Base-by-base conservation (phyloP, 2,888 invertebrate genomes). In the Hirtodrosophila confusa region DNA sequence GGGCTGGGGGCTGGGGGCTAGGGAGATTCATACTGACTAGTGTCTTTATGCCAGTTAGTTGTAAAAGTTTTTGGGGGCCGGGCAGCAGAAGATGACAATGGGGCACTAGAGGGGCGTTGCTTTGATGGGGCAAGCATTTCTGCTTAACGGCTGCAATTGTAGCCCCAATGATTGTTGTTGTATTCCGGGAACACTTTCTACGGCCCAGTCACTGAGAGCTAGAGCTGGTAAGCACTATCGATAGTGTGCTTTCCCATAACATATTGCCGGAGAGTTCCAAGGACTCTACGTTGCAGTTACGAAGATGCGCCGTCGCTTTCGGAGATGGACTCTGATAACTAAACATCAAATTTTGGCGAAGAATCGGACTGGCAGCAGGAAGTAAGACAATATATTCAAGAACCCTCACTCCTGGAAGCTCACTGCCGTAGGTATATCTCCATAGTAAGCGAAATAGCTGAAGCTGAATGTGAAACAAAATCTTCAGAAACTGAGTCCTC, bases 71-170 rank as follows among this genome's bases (percentile, higher is more conserved):
- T 58, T 51, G 43, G 43, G 29, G 57, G 50, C 12, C 39, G 17
- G 43, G 17, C 7, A 27, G 35, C 10, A 11, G 29, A 36, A 7
- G 17, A 53, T 43, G 56, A 57, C 35, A 77, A 80, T 86, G 78
- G 60, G 66, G 62, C 80, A 86, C 86, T 77, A 44, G 84, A 77
- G 80, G 50, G 50, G 74, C 77, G 55, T 86, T 54, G 65, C 83
- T 83, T 86, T 80, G 80, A 86, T 86, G 73, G 51, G 73, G 51
- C 40, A 69, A 56, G 51, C 29, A 53, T 60, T 73, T 56, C 49
- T 49, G 71, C 45, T 75, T 65, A 75, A 75, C 58, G 64, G 55
- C 61, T 47, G 39, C 35, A 31, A 56, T 56, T 69, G 54, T 51
- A 50, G 62, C 47, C 33, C 27, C 40, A 61, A 61, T 58, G 45